Evolutionary conservation across 1,140 invertebrate genomes (phyloP).

Genomic region (Tenebrio molitor): DNA sequence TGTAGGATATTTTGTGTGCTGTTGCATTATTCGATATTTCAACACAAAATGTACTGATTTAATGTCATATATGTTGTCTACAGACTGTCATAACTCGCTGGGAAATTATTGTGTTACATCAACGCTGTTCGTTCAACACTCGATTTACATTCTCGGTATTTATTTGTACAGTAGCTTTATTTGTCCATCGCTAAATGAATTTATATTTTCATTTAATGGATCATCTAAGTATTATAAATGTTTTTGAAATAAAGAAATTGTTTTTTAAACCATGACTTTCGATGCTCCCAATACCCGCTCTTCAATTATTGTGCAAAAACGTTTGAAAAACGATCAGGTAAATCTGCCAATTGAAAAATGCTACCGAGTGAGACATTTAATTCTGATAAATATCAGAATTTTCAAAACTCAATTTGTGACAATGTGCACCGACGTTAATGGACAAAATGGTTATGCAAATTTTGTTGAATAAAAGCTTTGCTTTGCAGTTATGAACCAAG

Average conservation of each 20-base stretch:
- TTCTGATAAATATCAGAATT: no score
- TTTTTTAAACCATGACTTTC: slow-evolving; percentile 47
- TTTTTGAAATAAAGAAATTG: slow-evolving; percentile 57
- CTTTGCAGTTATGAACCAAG: no score
- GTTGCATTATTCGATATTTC: slow-evolving; percentile 56
- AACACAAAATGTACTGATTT: slow-evolving; percentile 56
- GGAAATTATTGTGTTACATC: slow-evolving; percentile 58
- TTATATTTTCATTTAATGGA: slow-evolving; percentile 51
- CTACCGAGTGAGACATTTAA: no score
- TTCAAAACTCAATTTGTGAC: no score
- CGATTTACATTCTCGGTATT: slow-evolving; percentile 52
- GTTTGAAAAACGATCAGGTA: no score
- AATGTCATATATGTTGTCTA: slow-evolving; percentile 52
- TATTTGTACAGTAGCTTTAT: slow-evolving; percentile 56
- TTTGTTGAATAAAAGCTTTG: no score
- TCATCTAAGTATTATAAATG: slow-evolving; percentile 56
- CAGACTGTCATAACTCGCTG: slow-evolving; percentile 52
- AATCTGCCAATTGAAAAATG: no score
- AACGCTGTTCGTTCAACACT: slow-evolving; percentile 55
- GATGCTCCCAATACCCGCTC: no score
- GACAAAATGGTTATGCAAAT: no score
- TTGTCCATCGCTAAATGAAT: slow-evolving; percentile 52
- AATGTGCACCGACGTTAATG: no score
- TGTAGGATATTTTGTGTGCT: slow-evolving; percentile 61
- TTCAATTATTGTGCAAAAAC: no score